phyloP scores from a whole-genome alignment of 2,888 invertebrate species.

The Hesperia comma region DNA sequence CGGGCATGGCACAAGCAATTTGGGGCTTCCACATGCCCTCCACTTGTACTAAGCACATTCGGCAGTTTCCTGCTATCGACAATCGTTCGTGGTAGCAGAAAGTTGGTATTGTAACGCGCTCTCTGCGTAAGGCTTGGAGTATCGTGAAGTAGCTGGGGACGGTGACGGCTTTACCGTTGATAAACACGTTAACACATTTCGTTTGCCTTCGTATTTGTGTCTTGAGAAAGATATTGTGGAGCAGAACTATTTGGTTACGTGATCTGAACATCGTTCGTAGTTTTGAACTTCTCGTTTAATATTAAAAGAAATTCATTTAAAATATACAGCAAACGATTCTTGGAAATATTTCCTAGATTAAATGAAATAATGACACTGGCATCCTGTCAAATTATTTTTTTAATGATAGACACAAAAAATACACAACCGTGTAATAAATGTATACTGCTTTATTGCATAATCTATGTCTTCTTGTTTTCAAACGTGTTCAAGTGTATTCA shows the following conservation, averaged over 20 bases:
- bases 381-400: conserved; percentile 1
- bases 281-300: neutral
- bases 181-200: conserved; percentile 89
- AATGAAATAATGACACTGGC: conserved; percentile 1
- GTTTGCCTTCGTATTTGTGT: conserved; percentile 44
- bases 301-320: neutral
- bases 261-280: conserved; percentile 55
- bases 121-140: conserved; percentile 84
- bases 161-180: conserved; percentile 95
- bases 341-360: neutral
- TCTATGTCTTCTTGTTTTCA: too few species aligned
- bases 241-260: conserved; percentile 49
- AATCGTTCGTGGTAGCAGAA: conserved; percentile 99
- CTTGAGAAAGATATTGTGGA: conserved; percentile 42
- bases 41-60: conserved; percentile 99
- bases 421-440: too few species aligned
- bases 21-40: conserved; percentile 98
- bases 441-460: too few species aligned
- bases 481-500: too few species aligned
- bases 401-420: neutral
- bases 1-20: conserved; percentile 99
- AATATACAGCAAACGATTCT: neutral
- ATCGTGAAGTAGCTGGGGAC: conserved; percentile 98
- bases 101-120: conserved; percentile 87
- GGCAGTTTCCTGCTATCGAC: conserved; percentile 98